These are phyloP conservation scores for Athalia cordata DNA, from an alignment of 2,888 invertebrate species.

Conservation along the genomic window DNA sequence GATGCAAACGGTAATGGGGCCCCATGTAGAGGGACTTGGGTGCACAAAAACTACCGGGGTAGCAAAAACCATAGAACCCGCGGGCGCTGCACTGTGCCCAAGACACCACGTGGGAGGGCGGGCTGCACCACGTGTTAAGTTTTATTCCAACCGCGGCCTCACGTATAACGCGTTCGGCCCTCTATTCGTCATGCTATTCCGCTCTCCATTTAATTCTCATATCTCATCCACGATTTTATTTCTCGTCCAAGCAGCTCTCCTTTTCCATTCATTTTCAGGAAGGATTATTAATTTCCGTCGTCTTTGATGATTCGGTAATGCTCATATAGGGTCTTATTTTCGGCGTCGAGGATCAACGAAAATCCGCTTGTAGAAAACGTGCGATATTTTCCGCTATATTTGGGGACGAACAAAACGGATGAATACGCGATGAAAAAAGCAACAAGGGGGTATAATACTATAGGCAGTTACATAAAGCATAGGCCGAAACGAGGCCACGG, in stretches of 20 bases:
- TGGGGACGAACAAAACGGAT: conserved; percentile 24
- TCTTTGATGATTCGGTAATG: background rate
- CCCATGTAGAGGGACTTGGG: conserved; percentile 47
- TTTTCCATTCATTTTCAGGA: background rate
- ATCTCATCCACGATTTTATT: background rate
- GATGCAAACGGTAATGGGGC: conserved; percentile 40
- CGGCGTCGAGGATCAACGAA: background rate
- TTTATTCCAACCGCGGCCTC: too few species aligned
- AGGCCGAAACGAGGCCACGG: conserved; percentile 69
- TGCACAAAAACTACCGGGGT: conserved; percentile 45
- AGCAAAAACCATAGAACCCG: conserved; percentile 43
- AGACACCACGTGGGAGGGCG: conserved; percentile 49
- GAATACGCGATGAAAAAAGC: conserved; percentile 48
- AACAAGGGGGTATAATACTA: conserved; percentile 50
- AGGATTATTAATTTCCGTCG: background rate
- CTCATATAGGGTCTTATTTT: too few species aligned
- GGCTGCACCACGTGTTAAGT: conserved; percentile 48
- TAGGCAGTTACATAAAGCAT: conserved; percentile 66
- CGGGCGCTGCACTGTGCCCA: conserved; percentile 19
- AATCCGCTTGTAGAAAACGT: background rate
- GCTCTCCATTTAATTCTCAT: too few species aligned
- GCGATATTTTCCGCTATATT: background rate
- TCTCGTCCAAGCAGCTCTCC: background rate
- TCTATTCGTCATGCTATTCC: too few species aligned
- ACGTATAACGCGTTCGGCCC: too few species aligned